phyloP scores from a whole-genome alignment of 1,140 invertebrate genomes.

The Ceratitis capitata region DNA sequence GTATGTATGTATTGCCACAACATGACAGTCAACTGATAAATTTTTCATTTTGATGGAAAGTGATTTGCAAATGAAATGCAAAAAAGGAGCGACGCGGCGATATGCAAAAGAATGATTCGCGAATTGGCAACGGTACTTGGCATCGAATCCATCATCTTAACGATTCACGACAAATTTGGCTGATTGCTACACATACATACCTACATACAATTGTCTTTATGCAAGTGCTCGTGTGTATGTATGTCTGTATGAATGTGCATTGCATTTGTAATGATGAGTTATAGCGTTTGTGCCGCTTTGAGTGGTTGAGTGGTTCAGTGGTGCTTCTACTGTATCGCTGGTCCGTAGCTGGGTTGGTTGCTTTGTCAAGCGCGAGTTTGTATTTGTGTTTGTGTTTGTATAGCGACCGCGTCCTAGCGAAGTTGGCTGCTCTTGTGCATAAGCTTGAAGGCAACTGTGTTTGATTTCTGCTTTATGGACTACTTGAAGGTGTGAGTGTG shows the following conservation, averaged over 20 bases:
- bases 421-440: too few species aligned
- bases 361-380: neutral
- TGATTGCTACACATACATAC: neutral
- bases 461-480: too few species aligned
- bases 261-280: too few species aligned
- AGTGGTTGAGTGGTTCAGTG: neutral
- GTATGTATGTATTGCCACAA: neutral
- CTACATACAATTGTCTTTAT: neutral
- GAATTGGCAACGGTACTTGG: conserved; percentile 33
- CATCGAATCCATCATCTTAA: conserved; percentile 40
- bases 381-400: neutral
- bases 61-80: conserved; percentile 28
- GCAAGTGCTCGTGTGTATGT: neutral
- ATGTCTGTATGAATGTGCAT: neutral
- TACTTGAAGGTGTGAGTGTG: too few species aligned
- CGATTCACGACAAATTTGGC: conserved; percentile 38
- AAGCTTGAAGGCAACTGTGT: too few species aligned
- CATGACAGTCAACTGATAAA: neutral
- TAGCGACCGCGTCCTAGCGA: neutral
- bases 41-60: conserved; percentile 14
- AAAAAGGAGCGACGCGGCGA: neutral
- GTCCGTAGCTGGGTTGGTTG: neutral
- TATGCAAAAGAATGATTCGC: conserved; percentile 22
- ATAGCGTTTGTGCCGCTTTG: neutral
- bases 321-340: too few species aligned